Percentiles rank a stretch among this genome's conserved stretches.
Conservation (phyloP, 1,140 invertebrate species). For the Yoshiicerus persimilis region DNA sequence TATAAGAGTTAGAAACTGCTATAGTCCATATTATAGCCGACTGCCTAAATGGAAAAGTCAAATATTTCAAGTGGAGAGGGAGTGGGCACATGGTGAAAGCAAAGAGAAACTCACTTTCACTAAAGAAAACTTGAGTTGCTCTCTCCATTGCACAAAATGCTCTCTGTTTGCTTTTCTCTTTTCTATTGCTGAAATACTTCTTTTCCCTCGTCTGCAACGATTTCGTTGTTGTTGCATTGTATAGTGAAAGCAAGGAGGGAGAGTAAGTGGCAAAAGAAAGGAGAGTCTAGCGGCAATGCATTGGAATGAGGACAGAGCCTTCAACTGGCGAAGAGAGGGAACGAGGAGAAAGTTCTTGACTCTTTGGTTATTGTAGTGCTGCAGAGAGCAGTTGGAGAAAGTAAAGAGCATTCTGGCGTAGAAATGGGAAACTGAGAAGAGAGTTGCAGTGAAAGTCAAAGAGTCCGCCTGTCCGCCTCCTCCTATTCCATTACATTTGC, state of each 20-base stretch:
- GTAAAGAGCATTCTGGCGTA: neutral
- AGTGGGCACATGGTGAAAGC: neutral
- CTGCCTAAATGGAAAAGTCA: neutral
- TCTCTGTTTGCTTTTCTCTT: neutral
- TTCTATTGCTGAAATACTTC: neutral
- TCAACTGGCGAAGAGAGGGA: neutral
- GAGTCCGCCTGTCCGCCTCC: neutral
- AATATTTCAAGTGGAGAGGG: neutral
- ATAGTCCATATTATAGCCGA: neutral
- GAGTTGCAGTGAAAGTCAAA: neutral
- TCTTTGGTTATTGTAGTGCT: neutral
- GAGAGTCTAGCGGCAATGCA: neutral
- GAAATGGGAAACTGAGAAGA: neutral
- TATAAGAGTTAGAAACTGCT: neutral
- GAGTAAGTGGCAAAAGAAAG: too few species aligned
- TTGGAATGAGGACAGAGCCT: neutral
- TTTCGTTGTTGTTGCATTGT: too few species aligned
- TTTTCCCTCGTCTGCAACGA: neutral
- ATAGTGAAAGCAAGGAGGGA: too few species aligned
- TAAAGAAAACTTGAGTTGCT: neutral
- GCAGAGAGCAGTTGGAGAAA: neutral
- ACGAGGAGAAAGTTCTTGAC: neutral
- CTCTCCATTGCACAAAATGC: neutral
- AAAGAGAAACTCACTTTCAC: neutral
- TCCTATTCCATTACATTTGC: neutral